phyloP scores from a whole-genome alignment of 2,888 invertebrate species.

The Deilephila porcellus region DNA sequence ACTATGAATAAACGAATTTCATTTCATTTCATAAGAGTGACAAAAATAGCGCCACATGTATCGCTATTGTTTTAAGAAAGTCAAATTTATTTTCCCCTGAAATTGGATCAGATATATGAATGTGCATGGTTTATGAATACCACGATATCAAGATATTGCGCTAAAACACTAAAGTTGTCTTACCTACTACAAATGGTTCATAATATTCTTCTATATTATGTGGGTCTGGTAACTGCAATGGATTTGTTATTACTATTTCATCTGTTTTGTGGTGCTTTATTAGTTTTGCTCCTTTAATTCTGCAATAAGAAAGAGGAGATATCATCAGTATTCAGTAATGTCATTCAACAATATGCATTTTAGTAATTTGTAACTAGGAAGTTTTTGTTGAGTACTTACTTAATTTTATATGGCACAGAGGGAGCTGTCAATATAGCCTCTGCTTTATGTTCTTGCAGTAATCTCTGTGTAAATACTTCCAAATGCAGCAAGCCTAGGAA shows the following conservation, averaged over 20 bases:
- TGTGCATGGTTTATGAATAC: no score
- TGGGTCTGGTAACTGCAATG: slow-evolving; percentile 88
- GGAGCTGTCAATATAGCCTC: slow-evolving; percentile 93
- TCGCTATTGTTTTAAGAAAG: no score
- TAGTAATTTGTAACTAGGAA: no score
- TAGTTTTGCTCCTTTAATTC: slow-evolving; percentile 89
- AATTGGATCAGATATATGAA: no score
- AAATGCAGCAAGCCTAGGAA: slow-evolving; percentile 94
- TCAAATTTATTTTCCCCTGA: no score
- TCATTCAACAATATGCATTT: no score
- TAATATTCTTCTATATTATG: slow-evolving; percentile 89
- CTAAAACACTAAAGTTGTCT: slow-evolving; percentile 31
- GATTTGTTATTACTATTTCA: slow-evolving; percentile 89
- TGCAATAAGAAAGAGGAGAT: slow-evolving; percentile 70
- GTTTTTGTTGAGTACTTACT: slow-evolving; percentile 53
- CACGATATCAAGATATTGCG: neutral
- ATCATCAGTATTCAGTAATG: no score
- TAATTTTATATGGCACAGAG: slow-evolving; percentile 92
- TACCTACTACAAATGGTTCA: slow-evolving; percentile 94
- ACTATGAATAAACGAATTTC: no score
- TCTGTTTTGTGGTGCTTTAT: slow-evolving; percentile 87
- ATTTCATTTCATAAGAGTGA: no score
- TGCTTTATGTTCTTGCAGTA: slow-evolving; percentile 93
- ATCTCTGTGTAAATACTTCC: slow-evolving; percentile 94
- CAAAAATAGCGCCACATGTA: no score